Conservation (phyloP, 2,797 vertebrate genomes). For the Crenichthys baileyi region DNA sequence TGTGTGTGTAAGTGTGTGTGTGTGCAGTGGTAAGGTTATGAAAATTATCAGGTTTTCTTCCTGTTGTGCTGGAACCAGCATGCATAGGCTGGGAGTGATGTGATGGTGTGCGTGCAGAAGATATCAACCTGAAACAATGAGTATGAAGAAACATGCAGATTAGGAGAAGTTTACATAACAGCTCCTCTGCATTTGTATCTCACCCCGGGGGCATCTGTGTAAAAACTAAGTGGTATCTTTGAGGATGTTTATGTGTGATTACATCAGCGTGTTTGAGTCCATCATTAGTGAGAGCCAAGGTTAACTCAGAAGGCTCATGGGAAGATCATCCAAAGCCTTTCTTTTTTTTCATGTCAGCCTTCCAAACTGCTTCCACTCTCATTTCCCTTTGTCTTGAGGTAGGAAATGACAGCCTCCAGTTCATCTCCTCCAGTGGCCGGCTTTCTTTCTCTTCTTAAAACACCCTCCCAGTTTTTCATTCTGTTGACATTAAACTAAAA, state of each 20-base stretch:
- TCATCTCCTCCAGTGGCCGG: neutral
- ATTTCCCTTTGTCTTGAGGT: neutral
- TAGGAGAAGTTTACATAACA: neutral
- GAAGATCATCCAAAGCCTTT: neutral
- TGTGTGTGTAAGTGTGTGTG: neutral
- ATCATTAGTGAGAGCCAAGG: neutral
- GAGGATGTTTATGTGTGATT: neutral
- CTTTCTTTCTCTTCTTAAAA: neutral
- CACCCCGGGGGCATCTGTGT: too few relatives aligned
- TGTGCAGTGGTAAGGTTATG: neutral
- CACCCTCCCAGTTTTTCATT: neutral
- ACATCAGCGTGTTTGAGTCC: neutral
- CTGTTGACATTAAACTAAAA: neutral
- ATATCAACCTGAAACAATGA: neutral
- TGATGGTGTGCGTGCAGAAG: neutral
- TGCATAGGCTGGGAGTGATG: neutral
- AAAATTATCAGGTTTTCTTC: neutral
- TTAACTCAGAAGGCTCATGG: neutral
- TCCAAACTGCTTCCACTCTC: neutral
- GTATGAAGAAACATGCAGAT: neutral
- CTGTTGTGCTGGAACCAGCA: neutral
- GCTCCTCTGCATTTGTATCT: neutral
- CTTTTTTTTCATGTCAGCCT: neutral
- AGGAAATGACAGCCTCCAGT: slow-evolving; percentile 1
- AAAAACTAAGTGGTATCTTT: neutral